Conservation (phyloP, 2,888 invertebrate species). For the Altica lythri region DNA sequence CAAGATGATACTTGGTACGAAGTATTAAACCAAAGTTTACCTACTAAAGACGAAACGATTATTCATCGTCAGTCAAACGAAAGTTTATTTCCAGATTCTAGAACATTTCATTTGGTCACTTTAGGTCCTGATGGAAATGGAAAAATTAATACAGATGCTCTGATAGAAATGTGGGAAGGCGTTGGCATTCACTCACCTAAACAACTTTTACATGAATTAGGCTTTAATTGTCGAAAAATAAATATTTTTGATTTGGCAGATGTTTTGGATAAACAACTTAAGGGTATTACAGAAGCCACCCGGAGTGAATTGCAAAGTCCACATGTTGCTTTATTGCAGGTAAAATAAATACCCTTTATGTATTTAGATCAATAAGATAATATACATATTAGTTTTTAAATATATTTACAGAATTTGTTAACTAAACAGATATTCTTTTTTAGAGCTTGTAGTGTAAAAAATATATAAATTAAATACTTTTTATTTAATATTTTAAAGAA, state of each 20-base stretch:
- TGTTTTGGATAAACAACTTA: conserved; percentile 71
- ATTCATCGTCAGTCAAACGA: conserved; percentile 34
- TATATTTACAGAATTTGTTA: too few relatives aligned
- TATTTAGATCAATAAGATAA: too few relatives aligned
- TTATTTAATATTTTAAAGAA: too few relatives aligned
- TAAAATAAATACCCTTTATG: too few relatives aligned
- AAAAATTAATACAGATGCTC: conserved; percentile 57
- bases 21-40: conserved; percentile 43
- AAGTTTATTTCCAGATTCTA: conserved; percentile 49
- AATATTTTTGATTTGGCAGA: conserved; percentile 67
- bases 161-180: conserved; percentile 75
- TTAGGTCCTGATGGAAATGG: conserved; percentile 54
- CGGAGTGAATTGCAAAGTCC: conserved; percentile 52
- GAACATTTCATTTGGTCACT: conserved; percentile 54
- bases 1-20: conserved; percentile 59
- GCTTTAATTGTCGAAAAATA: conserved; percentile 64
- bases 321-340: conserved; percentile 60
- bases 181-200: conserved; percentile 70
- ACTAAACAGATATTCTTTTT: too few relatives aligned
- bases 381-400: too few relatives aligned
- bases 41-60: conserved; percentile 24
- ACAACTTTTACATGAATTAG: conserved; percentile 69
- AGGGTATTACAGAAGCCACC: conserved; percentile 44
- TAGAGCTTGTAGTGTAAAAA: too few relatives aligned
- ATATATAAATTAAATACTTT: too few relatives aligned